Conservation (phyloP, 2,888 invertebrate genomes). For the Steinernema hermaphroditum region DNA sequence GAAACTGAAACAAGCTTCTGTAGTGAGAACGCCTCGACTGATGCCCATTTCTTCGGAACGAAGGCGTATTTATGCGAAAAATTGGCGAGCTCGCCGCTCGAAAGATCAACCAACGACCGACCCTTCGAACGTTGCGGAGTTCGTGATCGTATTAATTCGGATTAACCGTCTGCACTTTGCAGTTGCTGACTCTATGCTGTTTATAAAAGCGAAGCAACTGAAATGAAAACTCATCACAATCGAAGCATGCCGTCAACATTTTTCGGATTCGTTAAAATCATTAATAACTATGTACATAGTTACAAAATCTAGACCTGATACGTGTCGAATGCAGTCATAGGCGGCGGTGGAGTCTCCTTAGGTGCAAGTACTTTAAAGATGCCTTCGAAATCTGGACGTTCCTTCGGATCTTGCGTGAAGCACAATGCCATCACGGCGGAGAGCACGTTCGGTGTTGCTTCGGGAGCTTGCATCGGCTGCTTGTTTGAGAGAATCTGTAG, state of each 20-base stretch:
- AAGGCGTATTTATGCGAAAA: neutral
- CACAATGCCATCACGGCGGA: slow-evolving; percentile 30
- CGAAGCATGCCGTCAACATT: too few relatives aligned
- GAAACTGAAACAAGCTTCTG: too few relatives aligned
- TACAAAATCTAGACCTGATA: neutral
- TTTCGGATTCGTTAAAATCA: too few relatives aligned
- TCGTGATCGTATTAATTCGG: neutral
- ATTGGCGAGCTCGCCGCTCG: neutral
- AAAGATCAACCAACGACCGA: neutral
- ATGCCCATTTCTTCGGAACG: too few relatives aligned
- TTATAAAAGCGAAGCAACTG: too few relatives aligned
- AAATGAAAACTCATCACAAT: too few relatives aligned
- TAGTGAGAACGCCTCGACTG: too few relatives aligned
- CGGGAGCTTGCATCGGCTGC: slow-evolving; percentile 33
- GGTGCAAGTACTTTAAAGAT: slow-evolving; percentile 39
- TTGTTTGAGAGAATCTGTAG: slow-evolving; percentile 37
- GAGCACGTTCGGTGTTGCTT: slow-evolving; percentile 18
- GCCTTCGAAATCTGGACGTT: slow-evolving; percentile 41
- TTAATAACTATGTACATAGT: too few relatives aligned
- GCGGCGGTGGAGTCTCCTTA: slow-evolving; percentile 35
- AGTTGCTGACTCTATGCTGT: too few relatives aligned
- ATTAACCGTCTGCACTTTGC: neutral
- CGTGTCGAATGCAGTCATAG: slow-evolving; percentile 24
- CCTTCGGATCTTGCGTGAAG: slow-evolving; percentile 35
- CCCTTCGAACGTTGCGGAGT: neutral